Evolutionary conservation across 2,113 vertebrate genomes (phyloP), one percentile per base, ranked within the genome.

Genomic region (Neodontobutis hainanensis): DNA sequence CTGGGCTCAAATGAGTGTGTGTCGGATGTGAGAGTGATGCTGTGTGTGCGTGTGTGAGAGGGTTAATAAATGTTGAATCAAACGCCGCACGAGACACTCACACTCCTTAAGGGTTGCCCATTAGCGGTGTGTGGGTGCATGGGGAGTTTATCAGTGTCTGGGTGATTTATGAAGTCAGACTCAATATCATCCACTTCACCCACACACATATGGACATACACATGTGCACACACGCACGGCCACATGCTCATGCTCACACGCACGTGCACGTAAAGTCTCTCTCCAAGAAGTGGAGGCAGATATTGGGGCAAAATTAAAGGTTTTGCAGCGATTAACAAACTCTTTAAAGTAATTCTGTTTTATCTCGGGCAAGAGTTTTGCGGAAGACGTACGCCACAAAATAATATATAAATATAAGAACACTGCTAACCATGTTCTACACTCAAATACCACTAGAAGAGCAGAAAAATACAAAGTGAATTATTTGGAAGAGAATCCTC

Each of bases 141-240:
- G 86, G 90, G 88, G 88, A 90, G 91, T 92, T 88, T 85, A 91
- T 91, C 90, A 90, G 88, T 89, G 88, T 91, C 91, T 90, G 84
- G 87, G 89, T 92, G 89, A 92, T 92, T 92, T 92, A 91, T 91
- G 90, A 91, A 91, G 91, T 92, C 91, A 91, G 88, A 88, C 87
- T 91, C 89, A 90, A 92, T 91, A 90, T 91, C 88, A 90, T 88
- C 85, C 85, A 89, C 88, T 91, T 91, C 90, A 92, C 89, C 90
- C 87, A 91, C 91, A 89, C 87, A 88, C 89, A 90, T 90, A 90
- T 91, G 87, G 85, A 89, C 88, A 82, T 88, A 86, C 90, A 85
- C 88, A 88, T 88, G 87, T 87, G 88, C 82, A 64, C 87, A 86
- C 87, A 85, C 73, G 75, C 83, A 74, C 87, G 78, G 63, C 75